Conservation (phyloP, 1,140 invertebrate species). For the Trigoniulus corallinus region DNA sequence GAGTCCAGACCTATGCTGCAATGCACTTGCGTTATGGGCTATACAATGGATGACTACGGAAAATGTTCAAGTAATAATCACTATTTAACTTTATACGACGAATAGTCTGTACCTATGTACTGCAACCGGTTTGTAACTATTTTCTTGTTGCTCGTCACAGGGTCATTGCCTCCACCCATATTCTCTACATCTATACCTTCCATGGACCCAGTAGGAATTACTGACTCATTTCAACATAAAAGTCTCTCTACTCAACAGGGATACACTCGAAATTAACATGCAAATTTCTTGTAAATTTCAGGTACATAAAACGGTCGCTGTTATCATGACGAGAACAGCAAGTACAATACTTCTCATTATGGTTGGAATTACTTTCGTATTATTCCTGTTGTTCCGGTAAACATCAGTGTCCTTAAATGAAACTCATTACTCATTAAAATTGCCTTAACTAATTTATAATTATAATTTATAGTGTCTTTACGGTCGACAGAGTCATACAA, state of each 20-base stretch:
- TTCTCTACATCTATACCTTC: background rate
- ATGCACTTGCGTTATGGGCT: background rate
- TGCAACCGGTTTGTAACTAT: background rate
- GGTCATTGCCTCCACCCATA: background rate
- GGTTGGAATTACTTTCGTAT: slow-evolving; percentile 15
- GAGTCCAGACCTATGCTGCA: background rate
- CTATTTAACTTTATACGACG: too few relatives aligned
- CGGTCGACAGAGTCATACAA: slow-evolving; percentile 20
- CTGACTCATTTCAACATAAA: too few relatives aligned
- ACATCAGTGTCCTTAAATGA: background rate
- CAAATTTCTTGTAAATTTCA: slow-evolving; percentile 1
- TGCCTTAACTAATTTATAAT: too few relatives aligned
- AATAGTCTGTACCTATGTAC: too few relatives aligned
- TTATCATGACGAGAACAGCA: slow-evolving; percentile 20
- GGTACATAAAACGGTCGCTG: slow-evolving; percentile 18
- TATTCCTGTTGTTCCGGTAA: slow-evolving; percentile 17
- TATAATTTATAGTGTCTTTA: slow-evolving; percentile 18
- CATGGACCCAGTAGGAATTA: too few relatives aligned
- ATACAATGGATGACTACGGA: background rate
- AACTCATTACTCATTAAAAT: too few relatives aligned
- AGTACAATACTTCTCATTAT: slow-evolving; percentile 20
- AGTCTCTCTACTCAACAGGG: too few relatives aligned
- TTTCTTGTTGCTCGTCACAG: background rate
- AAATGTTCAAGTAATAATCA: background rate
- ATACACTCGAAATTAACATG: too few relatives aligned